These are phyloP conservation scores for Xiphophorus hellerii DNA, from an alignment of 2,113 vertebrate genomes.

Conservation along the genomic window DNA sequence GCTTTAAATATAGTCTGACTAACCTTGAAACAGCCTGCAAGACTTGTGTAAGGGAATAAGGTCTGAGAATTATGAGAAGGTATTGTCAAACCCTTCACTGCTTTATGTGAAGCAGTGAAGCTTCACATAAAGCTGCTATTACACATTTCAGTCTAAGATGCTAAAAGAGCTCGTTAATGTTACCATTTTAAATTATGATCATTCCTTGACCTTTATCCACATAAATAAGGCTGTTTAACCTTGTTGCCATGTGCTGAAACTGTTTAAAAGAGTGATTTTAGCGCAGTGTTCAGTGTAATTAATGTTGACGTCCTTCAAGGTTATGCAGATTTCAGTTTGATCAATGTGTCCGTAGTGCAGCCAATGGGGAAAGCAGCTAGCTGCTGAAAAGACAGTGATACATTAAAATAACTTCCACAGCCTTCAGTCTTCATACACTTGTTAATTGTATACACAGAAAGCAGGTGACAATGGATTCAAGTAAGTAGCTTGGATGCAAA, in stretches of 20 bases:
- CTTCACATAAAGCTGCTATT: too few species aligned
- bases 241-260: background rate
- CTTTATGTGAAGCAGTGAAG: too few species aligned
- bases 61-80: background rate
- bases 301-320: background rate
- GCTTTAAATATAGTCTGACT: background rate
- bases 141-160: background rate
- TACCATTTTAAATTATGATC: background rate
- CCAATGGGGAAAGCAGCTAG: background rate
- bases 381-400: constrained; percentile 1
- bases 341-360: background rate
- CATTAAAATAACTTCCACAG: background rate
- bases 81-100: background rate
- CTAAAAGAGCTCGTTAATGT: background rate
- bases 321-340: constrained; percentile 3
- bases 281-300: background rate
- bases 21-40: background rate
- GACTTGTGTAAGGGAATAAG: background rate
- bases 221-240: background rate
- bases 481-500: constrained; percentile 17
- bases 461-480: background rate
- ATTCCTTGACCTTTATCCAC: background rate
- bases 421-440: background rate
- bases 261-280: background rate
- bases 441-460: constrained; percentile 18